These are phyloP conservation scores for Triplophysa yarkandensis DNA, from an alignment of 2,797 vertebrate species.

Conservation along the genomic window DNA sequence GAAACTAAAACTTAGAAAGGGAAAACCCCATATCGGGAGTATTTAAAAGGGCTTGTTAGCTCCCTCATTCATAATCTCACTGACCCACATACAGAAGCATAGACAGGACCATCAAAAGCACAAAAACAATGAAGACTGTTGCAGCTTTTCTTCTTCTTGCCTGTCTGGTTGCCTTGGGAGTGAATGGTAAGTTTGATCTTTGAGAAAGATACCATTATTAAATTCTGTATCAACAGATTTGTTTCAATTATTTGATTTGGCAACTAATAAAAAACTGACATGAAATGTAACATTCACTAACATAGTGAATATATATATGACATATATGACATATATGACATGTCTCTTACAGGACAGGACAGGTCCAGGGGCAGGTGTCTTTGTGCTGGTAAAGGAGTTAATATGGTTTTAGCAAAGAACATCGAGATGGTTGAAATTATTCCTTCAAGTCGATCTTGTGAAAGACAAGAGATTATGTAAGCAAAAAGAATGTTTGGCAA, in stretches of 20 bases:
- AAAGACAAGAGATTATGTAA: constrained; percentile 21
- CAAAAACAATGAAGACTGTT: constrained; percentile 35
- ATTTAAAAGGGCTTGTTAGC: constrained; percentile 3
- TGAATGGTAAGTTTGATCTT: constrained; percentile 26
- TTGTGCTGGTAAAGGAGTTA: constrained; percentile 1
- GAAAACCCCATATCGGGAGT: constrained; percentile 15
- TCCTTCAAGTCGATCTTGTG: background rate
- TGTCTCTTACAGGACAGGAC: background rate
- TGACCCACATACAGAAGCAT: constrained; percentile 1
- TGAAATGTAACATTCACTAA: too few species aligned
- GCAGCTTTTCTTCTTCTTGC: constrained; percentile 30
- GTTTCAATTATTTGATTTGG: background rate
- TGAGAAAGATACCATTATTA: background rate
- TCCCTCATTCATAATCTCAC: constrained; percentile 10
- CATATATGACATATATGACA: background rate
- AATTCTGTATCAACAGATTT: background rate
- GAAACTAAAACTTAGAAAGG: background rate
- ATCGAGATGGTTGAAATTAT: constrained; percentile 16
- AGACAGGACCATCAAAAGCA: background rate
- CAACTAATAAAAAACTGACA: background rate
- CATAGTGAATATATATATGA: too few species aligned
- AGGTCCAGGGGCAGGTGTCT: background rate
- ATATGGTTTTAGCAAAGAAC: background rate
- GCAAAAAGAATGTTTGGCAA: background rate
- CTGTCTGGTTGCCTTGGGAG: constrained; percentile 14